Conservation (phyloP, 2,797 vertebrate species). For the Tiaroga cobitis region DNA sequence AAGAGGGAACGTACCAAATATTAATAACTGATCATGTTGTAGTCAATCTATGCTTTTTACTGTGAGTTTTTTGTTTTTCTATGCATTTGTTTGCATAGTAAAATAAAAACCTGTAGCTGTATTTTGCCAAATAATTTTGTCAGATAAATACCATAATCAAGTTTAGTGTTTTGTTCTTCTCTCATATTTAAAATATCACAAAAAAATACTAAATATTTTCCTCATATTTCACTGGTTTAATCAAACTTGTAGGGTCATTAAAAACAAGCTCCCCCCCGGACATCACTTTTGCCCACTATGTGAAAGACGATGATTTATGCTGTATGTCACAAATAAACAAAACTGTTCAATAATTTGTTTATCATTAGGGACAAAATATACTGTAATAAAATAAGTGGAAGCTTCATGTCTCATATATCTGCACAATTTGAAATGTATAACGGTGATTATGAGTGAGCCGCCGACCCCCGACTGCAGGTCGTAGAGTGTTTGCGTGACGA, state of each 20-base stretch:
- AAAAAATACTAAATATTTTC: background rate
- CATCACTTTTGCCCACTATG: background rate
- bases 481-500: conserved; percentile 94
- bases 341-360: background rate
- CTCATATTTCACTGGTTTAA: background rate
- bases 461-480: conserved; percentile 91
- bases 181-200: background rate
- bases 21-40: background rate
- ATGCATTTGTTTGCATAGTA: no score
- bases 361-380: background rate
- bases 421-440: background rate
- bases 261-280: background rate
- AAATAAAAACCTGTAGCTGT: background rate
- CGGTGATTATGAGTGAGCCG: background rate
- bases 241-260: background rate
- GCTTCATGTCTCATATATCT: background rate
- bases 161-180: background rate
- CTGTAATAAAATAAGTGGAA: background rate
- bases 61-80: background rate
- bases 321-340: background rate
- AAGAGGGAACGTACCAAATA: background rate
- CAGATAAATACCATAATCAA: background rate
- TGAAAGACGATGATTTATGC: background rate
- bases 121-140: background rate
- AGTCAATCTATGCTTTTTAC: background rate